Evolutionary conservation across 2,888 invertebrate species (phyloP).

Genomic region (Cyrtodaria siliqua): DNA sequence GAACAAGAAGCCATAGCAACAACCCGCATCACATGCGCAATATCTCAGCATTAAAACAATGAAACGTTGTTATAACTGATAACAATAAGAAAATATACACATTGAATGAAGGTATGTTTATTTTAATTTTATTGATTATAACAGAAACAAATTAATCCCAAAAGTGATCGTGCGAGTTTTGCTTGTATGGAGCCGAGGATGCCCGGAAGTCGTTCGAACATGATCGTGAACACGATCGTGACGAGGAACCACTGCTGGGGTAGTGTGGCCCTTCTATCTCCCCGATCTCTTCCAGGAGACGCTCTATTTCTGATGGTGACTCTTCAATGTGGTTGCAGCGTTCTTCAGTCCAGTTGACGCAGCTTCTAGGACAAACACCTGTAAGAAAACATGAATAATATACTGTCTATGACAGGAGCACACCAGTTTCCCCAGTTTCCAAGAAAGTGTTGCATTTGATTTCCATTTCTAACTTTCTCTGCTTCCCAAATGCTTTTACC

Average conservation of each 20-base stretch:
- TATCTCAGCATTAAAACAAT: no score
- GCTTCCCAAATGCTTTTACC: no score
- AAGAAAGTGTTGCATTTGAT: no score
- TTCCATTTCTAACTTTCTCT: no score
- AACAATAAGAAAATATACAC: not conserved
- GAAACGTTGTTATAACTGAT: no score
- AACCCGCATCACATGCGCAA: no score
- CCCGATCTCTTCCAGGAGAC: constrained; percentile 39
- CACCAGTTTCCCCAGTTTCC: no score
- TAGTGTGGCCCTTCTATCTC: constrained; percentile 47
- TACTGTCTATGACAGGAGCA: no score
- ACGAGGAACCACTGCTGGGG: constrained; percentile 34
- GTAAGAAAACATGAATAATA: no score
- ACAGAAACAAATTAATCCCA: constrained; percentile 38
- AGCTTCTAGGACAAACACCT: constrained; percentile 11
- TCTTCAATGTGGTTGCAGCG: constrained; percentile 10
- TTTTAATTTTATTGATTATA: no score
- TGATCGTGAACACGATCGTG: constrained; percentile 24
- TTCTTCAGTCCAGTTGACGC: constrained; percentile 16
- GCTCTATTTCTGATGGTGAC: constrained; percentile 33
- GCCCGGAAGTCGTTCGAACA: not conserved
- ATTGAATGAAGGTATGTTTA: no score
- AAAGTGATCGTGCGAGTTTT: constrained; percentile 17
- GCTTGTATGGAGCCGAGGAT: constrained; percentile 10
- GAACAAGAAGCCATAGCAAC: no score